Evolutionary conservation across 2,888 invertebrate species (phyloP), one percentile per base, ranked within the genome.

Genomic region (Apeira syringaria): DNA sequence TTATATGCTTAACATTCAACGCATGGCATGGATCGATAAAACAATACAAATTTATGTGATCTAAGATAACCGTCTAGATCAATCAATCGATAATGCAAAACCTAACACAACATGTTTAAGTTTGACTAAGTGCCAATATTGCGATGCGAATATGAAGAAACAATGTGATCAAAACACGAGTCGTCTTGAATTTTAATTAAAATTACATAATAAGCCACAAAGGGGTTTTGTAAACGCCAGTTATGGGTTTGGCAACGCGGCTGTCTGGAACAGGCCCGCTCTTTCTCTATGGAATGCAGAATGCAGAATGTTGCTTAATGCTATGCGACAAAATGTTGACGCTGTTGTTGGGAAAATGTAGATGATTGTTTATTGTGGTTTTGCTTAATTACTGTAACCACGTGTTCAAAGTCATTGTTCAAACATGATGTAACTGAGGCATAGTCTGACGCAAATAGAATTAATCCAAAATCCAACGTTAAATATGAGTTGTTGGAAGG

Each of bases 201-300:
- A 73, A 73, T 82, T 85, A 72, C 80, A 74, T 77, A 84, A 83
- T 71, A 58, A 64, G 57, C 64, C 59, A 56, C 68, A 52, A 66
- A 53, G 64, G 70, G 68, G 68, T 78, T 78, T 77, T 72, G 72
- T 68, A 75, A 80, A 73, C 68, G 56, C 66, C 59, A 53, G 61
- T 72, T 76, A 72, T 69, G 61, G 34, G 64, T 83, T 75, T 81
- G 67, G 76, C 72, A 80, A 86, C 22, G 50, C 51, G 68, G 71
- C 60, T 63, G 72, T 70, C 67, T 60, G 60, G 63, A 72, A 63
- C 74, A 80, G 74, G 76, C 74, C 77, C 72, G 69, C 65, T 85
- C 80, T 85, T 81, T 82, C 82, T 79, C 76, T 61, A 50, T 61
- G 70, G 79, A 80, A 84, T 80, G 79, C 65, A 64, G 71, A 67